Percentiles rank a stretch among this genome's conserved stretches.
These are phyloP conservation scores for Drymodes brunneopygia DNA, from an alignment of 2,113 vertebrate species.

Conservation along the genomic window DNA sequence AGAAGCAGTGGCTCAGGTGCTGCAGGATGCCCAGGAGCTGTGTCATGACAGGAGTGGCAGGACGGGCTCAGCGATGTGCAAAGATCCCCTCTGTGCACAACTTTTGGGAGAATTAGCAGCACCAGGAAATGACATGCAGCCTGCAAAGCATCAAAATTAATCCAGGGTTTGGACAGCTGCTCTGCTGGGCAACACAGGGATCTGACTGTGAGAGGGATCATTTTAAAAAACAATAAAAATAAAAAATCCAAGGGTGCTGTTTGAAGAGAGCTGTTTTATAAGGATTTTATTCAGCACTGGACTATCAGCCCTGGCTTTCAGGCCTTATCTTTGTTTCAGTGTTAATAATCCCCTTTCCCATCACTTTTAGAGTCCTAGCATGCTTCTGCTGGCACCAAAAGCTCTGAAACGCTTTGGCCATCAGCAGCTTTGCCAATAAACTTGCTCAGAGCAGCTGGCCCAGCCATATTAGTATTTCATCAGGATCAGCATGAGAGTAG, in stretches of 20 bases:
- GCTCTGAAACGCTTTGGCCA: not conserved
- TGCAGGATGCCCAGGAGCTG: not conserved
- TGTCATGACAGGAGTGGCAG: accelerated
- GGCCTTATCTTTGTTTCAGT: not conserved
- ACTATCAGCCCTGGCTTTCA: not conserved
- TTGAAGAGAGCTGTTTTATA: not conserved
- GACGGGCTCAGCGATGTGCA: accelerated
- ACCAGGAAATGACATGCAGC: not conserved
- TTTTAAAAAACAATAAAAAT: not conserved
- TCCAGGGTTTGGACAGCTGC: not conserved
- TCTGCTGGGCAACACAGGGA: not conserved
- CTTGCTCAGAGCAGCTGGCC: not conserved
- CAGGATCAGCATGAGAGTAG: not conserved
- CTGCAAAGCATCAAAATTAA: not conserved
- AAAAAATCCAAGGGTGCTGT: not conserved
- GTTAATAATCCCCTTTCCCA: not conserved
- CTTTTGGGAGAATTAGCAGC: not conserved
- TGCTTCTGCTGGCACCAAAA: not conserved
- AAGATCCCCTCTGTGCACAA: not conserved
- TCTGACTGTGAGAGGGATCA: not conserved
- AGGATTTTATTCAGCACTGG: not conserved
- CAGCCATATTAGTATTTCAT: not conserved
- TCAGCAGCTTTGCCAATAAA: not conserved
- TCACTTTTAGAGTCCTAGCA: not conserved
- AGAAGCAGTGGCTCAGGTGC: not conserved